Base-by-base conservation (phyloP, 2,888 invertebrate genomes). In the Julus scanicus region DNA sequence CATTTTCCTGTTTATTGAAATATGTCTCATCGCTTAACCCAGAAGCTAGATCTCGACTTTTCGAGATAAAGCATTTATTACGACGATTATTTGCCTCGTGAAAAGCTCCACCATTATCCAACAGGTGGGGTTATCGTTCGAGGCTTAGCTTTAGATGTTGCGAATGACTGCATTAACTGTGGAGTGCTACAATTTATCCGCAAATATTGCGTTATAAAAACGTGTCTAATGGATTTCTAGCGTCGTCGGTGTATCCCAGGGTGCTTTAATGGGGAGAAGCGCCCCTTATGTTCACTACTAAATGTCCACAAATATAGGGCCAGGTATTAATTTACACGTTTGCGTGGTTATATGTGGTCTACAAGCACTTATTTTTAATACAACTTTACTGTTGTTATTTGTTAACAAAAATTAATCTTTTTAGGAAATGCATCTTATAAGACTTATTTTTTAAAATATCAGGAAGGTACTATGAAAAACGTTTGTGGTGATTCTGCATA, bases 211-310 rank as follows among this genome's bases (percentile, higher is more conserved):
- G 4, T 9, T 29, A 2, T 13, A 2, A 71, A 63, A 71, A 71
- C 71, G 29, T 71, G 71, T 3, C 37, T 80, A 80, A 80, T 80
- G 80, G 80, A 37, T 80, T 80, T 80, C 80, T 80, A 11, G 37
- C 8, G 11, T 37, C 80, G 37, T 13, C 8, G 71, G 44, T 5
- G 44, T 44, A 44, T 44, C 44, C 44, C 44, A 44, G 44, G 44
- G 44, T 44, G 44, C 44, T 8, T 44, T 44, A 8, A 44, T 44
- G 44, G 44, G 44, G 8, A 44, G 44, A 44, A 44, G 5, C 44
- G 5, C 44, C 44, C 29, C 29, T 29, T 29, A 29, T 29, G 29
- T 29, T 29, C 29, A 29, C 44, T 44, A 44, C 44, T 44, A 8
- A 44, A 44, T 2, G 44, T 44, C 44, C 3, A 5, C 44, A 44